Conservation (phyloP, 2,888 invertebrate species). For the Nymphalis polychloros region DNA sequence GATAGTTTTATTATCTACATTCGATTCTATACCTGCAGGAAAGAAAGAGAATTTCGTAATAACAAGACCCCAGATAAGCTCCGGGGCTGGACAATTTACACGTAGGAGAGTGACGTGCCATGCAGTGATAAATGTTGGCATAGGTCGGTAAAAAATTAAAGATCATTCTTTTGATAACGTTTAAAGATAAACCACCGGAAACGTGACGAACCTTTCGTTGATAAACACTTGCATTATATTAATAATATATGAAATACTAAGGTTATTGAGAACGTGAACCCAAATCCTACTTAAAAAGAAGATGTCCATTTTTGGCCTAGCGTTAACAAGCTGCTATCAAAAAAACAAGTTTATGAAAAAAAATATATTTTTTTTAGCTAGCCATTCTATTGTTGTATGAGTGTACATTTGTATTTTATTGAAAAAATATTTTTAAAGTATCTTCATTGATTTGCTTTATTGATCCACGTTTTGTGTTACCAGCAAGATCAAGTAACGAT, state of each 20-base stretch:
- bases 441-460: too few species aligned
- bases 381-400: too few species aligned
- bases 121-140: slow-evolving; percentile 66
- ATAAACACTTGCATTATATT: slow-evolving; percentile 21
- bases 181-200: slow-evolving; percentile 52
- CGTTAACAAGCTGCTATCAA: too few species aligned
- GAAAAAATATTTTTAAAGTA: too few species aligned
- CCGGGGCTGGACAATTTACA: slow-evolving; percentile 60
- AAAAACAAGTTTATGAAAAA: too few species aligned
- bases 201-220: slow-evolving; percentile 29
- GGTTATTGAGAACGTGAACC: background rate
- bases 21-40: slow-evolving; percentile 46
- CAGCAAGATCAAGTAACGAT: too few species aligned
- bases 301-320: too few species aligned
- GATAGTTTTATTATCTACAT: slow-evolving; percentile 49
- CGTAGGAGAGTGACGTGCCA: slow-evolving; percentile 56
- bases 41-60: slow-evolving; percentile 21
- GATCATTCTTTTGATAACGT: slow-evolving; percentile 59
- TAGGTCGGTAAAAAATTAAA: slow-evolving; percentile 65
- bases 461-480: too few species aligned
- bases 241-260: background rate
- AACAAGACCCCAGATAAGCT: slow-evolving; percentile 61
- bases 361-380: too few species aligned
- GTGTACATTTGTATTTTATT: too few species aligned
- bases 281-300: too few species aligned